These are phyloP conservation scores for Sorex fumeus DNA, from an alignment of 2,113 vertebrate genomes.

Conservation along the genomic window DNA sequence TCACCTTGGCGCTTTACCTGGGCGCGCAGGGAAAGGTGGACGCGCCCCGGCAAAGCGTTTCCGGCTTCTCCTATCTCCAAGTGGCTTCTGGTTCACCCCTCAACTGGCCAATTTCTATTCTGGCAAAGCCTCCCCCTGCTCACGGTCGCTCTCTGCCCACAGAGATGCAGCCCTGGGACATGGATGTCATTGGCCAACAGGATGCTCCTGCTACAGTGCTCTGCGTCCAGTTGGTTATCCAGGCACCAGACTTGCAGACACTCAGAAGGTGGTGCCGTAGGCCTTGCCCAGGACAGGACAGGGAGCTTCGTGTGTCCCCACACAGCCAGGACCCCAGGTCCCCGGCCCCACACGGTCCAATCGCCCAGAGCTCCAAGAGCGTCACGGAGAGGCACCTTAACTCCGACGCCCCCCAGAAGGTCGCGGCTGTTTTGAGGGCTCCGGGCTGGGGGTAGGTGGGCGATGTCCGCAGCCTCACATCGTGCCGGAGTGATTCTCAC, in stretches of 20 bases:
- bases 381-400: no score
- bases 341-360: no score
- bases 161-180: neutral
- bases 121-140: neutral
- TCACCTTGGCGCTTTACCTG: constrained; percentile 68
- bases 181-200: neutral
- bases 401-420: no score
- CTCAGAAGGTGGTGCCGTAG: no score
- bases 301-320: no score
- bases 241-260: no score
- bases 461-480: constrained; percentile 71
- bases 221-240: neutral
- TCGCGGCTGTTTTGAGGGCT: constrained; percentile 41
- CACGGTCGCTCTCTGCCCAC: neutral
- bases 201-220: neutral
- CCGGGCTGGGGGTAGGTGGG: neutral
- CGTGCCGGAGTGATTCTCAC: constrained; percentile 60
- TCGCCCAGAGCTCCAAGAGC: no score
- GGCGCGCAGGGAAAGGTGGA: neutral
- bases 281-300: no score
- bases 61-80: neutral
- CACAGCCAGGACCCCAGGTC: no score
- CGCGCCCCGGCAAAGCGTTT: no score
- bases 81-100: neutral
- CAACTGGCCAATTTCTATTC: constrained; percentile 38